Base-by-base conservation (phyloP, 64 coral and sea anemone species). In the Platygyra sinensis region DNA sequence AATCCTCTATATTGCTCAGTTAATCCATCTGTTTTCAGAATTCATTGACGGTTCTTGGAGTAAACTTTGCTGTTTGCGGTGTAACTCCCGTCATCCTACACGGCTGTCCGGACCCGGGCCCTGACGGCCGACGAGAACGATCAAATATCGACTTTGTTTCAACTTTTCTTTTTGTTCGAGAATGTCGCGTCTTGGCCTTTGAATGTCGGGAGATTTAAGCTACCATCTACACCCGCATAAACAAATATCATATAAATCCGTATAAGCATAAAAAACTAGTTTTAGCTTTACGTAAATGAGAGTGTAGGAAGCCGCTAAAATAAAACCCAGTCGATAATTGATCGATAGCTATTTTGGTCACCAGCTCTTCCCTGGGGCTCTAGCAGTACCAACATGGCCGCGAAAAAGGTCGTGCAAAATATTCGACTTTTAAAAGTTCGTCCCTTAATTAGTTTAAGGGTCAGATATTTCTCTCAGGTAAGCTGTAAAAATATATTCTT, bases 21-120 rank as follows among this genome's bases (percentile, higher is more conserved):
- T 94, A 91, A 87, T 87, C 82, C 88, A 91, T 87, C 28, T 87
- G 81, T 85, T 42, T 90, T 81, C 52, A 74, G 31, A 89, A 54
- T 71, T 90, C 82, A 90, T 81, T 79, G 78, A 89, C 89, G 81
- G 38, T 82, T 86, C 80, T 79, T 76, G 52, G 60, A 92, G 92
- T 72, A 74, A 89, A 87, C 82, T 67, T 73, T 74, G 12, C 88
- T 73, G 80, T 87, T 79, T 89, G 78, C 79, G 60, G 80, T 80
- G 80, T 65, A 88, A 86, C 52, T 78, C 84, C 54, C 72, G 24
- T 71, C 33, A 46, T 93, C 74, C 94, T 54, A 87, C 52, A 62
- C 88, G 92, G 87, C 86, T 8, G 42, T 5, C 42, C 42, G 5
- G 7, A 8, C 42, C 42, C 42, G 42, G 42, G 7, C 42, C 42